Evolutionary conservation across 2,888 invertebrate genomes (phyloP), one percentile per base, ranked within the genome.

Genomic region (Plebejus argus): DNA sequence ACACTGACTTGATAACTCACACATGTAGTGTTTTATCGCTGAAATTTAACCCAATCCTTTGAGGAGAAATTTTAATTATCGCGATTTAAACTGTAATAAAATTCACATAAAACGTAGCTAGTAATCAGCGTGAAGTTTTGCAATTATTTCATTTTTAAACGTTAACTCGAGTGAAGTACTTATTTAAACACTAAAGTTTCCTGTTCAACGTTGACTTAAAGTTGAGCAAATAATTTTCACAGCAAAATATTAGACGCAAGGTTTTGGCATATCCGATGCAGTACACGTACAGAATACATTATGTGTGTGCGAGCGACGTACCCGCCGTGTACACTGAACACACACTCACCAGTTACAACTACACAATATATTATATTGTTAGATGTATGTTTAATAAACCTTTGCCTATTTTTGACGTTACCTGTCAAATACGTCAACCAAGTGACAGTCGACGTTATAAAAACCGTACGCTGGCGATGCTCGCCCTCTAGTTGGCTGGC

Each of bases 11-110:
- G 77, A 76, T 79, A 77, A 78, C 79, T 82, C 78, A 81, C 78
- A 81, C 83, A 80, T 79, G 83, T 77, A 81, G 83, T 84, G 83
- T 83, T 82, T 82, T 82, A 82, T 81, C 81, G 81, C 83, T 76
- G 81, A 79, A 81, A 81, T 45, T 45, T 66, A 28, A 76, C 45
- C 49, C 28, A 70, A 49, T 49, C 49, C 23, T 20, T 71, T 45
- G 5, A 39, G 6, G 3, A 33, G n/a, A 71, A 71, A 12, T 39
- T 20, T 23, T 23, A 72, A 72, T 72, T 72, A 72, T 72, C 72
- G 23, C 72, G 39, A 39, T 71, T 15, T 12, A 72, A 45, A 72
- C 20, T 79, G 77, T 77, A 80, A 82, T 78, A 79, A 80, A 80
- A 80, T 79, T 81, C 80, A 72, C 23, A 72, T 81, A 72, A 53